Base-by-base conservation (phyloP, 2,888 invertebrate genomes). In the Eristalis intricaria region DNA sequence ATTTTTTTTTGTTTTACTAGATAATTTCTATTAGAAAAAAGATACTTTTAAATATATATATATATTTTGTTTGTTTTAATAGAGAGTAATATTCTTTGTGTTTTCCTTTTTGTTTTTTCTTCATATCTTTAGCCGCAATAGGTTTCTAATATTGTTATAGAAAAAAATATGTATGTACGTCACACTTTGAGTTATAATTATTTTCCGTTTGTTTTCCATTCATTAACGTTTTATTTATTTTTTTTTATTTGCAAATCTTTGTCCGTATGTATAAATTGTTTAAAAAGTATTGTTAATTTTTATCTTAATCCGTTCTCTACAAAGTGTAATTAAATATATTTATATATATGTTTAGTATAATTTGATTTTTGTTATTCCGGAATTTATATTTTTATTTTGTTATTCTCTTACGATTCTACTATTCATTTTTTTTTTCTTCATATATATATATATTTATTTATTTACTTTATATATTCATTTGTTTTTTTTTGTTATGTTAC, bases 371-470 rank as follows among this genome's bases (percentile, higher is more conserved):
- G 15, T 43, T 43, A 4, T 43, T 50, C 8, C 8, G 5, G 8
- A 50, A 2, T 19, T 19, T 50, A 50, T 50, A 50, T 32, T 58
- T n/a, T 11, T 38, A 38, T 65, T 70, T 65, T 65, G 64, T 71
- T 40, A 40, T 56, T n/a, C 56, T 43, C n/a, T 43, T 43, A 43
- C 26, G 22, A 64, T 69, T 58, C 64, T 68, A 38, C 38, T 38
- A 19, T 11, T 50, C 58, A 63, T 60, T 29, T 23, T 32, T 78
- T 11, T 15, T 29, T 3, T 35, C 19, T 76, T 19, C 63, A 69
- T 79, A 65, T 64, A 84, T 60, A 70, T 43, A 73, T 84, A 68
- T 61, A 50, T 69, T 22, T 82, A 69, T 60, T 61, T 66, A 69
- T 74, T 64, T 79, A 43, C 74, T 60, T 70, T 23, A 56, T 50